phyloP scores from a whole-genome alignment of 2,888 invertebrate genomes.

The Seira sanloemensis region DNA sequence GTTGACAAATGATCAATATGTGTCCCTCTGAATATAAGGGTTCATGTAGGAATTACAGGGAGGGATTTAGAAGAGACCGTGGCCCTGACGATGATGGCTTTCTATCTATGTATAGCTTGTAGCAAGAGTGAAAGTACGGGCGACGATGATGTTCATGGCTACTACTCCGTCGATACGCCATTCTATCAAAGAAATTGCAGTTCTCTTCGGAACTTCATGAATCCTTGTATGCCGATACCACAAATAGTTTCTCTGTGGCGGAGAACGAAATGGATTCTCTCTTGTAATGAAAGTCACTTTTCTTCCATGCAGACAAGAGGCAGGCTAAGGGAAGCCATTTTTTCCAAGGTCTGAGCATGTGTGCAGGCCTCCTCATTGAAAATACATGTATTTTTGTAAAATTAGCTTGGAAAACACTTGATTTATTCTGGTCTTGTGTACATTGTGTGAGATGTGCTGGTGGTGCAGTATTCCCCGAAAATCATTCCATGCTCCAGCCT shows the following conservation, averaged over 20 bases:
- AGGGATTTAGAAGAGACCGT: background rate
- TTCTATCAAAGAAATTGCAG: background rate
- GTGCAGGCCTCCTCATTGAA: background rate
- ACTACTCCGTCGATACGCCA: background rate
- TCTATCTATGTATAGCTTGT: too few relatives aligned
- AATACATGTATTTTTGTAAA: background rate
- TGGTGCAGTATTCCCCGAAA: background rate
- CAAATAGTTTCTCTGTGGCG: background rate
- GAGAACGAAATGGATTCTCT: constrained; percentile 29
- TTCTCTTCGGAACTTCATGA: background rate
- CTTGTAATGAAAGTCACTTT: constrained; percentile 47
- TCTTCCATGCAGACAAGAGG: constrained; percentile 10
- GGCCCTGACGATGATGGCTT: background rate
- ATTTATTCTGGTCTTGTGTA: constrained; percentile 9
- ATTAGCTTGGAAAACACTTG: background rate
- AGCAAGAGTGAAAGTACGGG: too few relatives aligned
- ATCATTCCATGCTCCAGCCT: constrained; percentile 1
- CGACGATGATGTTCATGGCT: background rate
- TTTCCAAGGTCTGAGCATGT: background rate
- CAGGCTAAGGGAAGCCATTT: too few relatives aligned
- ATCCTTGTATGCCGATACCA: background rate
- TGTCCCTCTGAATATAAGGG: background rate
- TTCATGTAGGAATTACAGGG: background rate
- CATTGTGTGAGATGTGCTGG: background rate
- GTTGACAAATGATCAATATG: constrained; percentile 17